phyloP scores from a whole-genome alignment of 2,888 invertebrate genomes.

The Cantharis rustica region DNA sequence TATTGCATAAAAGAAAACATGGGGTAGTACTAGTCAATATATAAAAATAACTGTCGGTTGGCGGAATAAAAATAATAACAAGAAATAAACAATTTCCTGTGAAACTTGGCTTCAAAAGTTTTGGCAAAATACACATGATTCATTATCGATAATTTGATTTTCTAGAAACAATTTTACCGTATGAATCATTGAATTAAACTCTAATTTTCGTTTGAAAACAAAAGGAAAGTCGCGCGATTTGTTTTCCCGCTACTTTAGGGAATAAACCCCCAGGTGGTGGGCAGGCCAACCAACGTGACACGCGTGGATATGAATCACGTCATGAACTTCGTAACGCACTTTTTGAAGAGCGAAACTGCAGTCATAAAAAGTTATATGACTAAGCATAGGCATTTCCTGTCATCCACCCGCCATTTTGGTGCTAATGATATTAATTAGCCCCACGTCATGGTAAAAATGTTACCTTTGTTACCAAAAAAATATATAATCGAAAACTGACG shows the following conservation, averaged over 20 bases:
- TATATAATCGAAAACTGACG: background rate
- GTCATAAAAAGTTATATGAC: slow-evolving; percentile 12
- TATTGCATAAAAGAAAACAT: background rate
- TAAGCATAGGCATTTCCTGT: slow-evolving; percentile 36
- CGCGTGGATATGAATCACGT: background rate
- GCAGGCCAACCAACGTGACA: background rate
- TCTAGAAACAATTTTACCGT: background rate
- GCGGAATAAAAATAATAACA: background rate
- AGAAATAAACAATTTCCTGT: background rate
- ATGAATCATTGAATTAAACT: background rate
- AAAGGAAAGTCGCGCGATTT: background rate
- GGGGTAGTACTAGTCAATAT: background rate
- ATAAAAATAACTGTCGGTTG: background rate
- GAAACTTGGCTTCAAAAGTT: background rate
- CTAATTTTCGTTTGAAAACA: background rate
- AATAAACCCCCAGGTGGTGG: background rate
- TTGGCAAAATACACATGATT: background rate
- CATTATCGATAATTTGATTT: background rate
- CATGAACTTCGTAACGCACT: background rate
- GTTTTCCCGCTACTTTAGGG: background rate
- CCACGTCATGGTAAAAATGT: slow-evolving; percentile 31
- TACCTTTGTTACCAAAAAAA: slow-evolving; percentile 21
- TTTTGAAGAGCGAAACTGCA: background rate
- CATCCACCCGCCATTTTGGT: slow-evolving; percentile 34
- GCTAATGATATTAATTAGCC: slow-evolving; percentile 37